phyloP scores from a whole-genome alignment of 2,113 vertebrate species.

The Pleuronectes platessa region DNA sequence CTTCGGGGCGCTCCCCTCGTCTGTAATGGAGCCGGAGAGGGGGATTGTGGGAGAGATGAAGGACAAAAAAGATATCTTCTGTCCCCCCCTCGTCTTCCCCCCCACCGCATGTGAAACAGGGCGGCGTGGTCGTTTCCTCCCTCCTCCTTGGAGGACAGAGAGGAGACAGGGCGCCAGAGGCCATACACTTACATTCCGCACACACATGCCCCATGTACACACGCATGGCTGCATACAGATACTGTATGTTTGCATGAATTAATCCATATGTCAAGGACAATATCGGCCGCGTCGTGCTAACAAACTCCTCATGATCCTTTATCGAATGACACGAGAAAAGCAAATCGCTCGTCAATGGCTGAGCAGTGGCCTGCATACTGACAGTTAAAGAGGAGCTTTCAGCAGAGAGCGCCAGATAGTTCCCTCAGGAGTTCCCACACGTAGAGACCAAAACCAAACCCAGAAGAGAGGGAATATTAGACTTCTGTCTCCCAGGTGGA shows the following conservation, averaged over 20 bases:
- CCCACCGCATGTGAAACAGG: neutral
- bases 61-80: slow-evolving; percentile 61
- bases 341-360: neutral
- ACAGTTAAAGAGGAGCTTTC: neutral
- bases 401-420: too few species aligned
- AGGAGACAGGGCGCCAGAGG: slow-evolving; percentile 59
- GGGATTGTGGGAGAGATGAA: slow-evolving; percentile 59
- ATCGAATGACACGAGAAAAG: neutral
- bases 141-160: slow-evolving; percentile 62
- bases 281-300: neutral
- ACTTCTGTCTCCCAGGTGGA: neutral
- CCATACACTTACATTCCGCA: slow-evolving; percentile 3
- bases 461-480: neutral
- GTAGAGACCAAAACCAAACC: too few species aligned
- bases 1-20: slow-evolving; percentile 57
- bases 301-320: too few species aligned
- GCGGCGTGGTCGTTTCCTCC: slow-evolving; percentile 4
- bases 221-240: neutral
- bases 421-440: too few species aligned
- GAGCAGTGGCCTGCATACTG: neutral
- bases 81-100: slow-evolving; percentile 9
- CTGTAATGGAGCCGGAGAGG: slow-evolving; percentile 58
- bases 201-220: neutral
- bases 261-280: slow-evolving; percentile 26
- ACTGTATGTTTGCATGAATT: neutral